These are phyloP conservation scores for Platycnemis pennipes DNA, from an alignment of 2,888 invertebrate genomes.

Conservation along the genomic window DNA sequence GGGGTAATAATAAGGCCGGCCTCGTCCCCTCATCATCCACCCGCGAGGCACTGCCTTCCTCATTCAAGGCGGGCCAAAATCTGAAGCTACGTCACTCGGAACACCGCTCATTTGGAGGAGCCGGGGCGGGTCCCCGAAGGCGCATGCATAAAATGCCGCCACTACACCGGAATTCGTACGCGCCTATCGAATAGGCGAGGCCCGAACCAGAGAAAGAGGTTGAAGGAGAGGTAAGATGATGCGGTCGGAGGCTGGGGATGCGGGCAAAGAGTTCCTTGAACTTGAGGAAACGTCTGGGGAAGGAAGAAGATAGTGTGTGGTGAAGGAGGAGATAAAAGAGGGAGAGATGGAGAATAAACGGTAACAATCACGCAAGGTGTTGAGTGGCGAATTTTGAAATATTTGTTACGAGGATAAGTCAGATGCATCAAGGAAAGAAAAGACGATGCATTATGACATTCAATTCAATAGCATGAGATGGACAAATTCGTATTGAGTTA, in stretches of 20 bases:
- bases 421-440: too few relatives aligned
- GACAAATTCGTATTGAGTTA: too few relatives aligned
- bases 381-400: background rate
- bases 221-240: background rate
- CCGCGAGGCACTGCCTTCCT: constrained; percentile 2
- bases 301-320: background rate
- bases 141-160: constrained; percentile 47
- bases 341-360: background rate
- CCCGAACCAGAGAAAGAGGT: too few relatives aligned
- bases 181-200: constrained; percentile 33
- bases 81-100: constrained; percentile 13
- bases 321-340: background rate
- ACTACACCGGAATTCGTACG: constrained; percentile 38
- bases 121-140: constrained; percentile 20
- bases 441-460: too few relatives aligned
- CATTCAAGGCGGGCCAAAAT: constrained; percentile 44
- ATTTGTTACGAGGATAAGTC: background rate
- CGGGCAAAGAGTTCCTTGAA: constrained; percentile 26
- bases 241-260: background rate
- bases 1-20: constrained; percentile 39
- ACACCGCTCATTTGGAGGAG: constrained; percentile 50
- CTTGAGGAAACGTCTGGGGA: constrained; percentile 10
- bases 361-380: background rate
- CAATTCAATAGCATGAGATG: too few relatives aligned
- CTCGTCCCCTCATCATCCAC: constrained; percentile 26